Evolutionary conservation across 2,797 vertebrate species (phyloP).

Genomic region (Malacoctenus gilli): DNA sequence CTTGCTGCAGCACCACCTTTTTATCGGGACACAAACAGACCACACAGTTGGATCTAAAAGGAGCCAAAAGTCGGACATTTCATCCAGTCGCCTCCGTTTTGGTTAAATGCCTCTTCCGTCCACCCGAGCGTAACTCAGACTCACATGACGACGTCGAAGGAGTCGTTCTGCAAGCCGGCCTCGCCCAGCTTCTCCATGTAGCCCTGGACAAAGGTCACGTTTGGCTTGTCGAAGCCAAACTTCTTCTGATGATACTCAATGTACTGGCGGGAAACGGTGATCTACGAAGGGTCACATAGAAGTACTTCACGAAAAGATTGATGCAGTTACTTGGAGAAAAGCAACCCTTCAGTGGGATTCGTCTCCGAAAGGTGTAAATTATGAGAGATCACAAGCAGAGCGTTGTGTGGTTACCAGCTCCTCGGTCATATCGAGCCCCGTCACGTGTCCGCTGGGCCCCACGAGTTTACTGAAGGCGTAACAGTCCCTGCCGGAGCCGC

Average conservation of each 20-base stretch:
- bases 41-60: constrained; percentile 79
- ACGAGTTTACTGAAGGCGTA: constrained; percentile 87
- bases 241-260: constrained; percentile 77
- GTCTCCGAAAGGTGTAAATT: no score
- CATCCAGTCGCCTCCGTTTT: no score
- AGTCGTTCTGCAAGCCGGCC: constrained; percentile 71
- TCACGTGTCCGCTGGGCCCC: constrained; percentile 82
- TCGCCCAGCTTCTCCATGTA: constrained; percentile 81
- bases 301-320: background rate
- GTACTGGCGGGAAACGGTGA: constrained; percentile 67
- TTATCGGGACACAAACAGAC: constrained; percentile 83
- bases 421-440: constrained; percentile 87
- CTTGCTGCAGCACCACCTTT: constrained; percentile 74
- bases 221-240: constrained; percentile 76
- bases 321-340: no score
- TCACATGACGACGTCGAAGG: constrained; percentile 79
- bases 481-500: constrained; percentile 88
- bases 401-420: constrained; percentile 76
- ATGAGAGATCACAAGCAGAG: no score
- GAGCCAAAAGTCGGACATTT: background rate
- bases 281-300: constrained; percentile 46
- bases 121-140: constrained; percentile 26
- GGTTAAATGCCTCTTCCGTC: no score
- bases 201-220: constrained; percentile 77
- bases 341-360: no score